A percentile compares a stretch with the other conserved stretches of the same genome.
phyloP scores from a whole-genome alignment of 92 coral and sea anemone species.

The Porites evermanni region DNA sequence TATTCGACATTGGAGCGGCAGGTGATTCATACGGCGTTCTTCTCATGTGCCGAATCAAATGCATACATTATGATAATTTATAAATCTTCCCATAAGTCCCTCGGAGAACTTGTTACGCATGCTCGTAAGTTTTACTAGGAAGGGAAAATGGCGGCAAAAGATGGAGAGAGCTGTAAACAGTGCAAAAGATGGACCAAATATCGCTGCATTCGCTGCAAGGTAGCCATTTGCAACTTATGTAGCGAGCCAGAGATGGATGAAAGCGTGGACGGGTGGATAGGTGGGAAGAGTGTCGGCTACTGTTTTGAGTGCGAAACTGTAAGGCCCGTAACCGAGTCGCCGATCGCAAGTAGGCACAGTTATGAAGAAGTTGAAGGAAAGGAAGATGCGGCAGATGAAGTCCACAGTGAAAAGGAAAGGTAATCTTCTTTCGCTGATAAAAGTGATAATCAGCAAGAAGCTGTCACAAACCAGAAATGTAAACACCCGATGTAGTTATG shows the following conservation, averaged over 20 bases:
- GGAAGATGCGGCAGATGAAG: conserved; percentile 5
- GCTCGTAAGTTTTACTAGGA: no score
- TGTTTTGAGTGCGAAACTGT: neutral
- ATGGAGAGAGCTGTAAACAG: no score
- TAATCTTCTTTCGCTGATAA: neutral
- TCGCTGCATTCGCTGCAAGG: neutral
- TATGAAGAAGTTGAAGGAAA: neutral
- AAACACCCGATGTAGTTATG: no score
- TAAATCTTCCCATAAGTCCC: no score
- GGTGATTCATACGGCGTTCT: no score
- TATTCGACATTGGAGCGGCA: no score
- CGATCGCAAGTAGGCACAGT: conserved; percentile 13
- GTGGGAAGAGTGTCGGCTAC: neutral
- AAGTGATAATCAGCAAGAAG: neutral
- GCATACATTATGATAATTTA: no score
- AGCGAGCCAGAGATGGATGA: conserved; percentile 5
- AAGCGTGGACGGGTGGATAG: neutral
- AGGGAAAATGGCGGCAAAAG: no score
- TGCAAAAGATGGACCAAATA: neutral
- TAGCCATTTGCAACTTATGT: conserved; percentile 14
- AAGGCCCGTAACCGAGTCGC: neutral
- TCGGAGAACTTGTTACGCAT: no score
- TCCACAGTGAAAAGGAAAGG: conserved; percentile 6
- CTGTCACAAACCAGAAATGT: no score
- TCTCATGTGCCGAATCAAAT: no score